These are phyloP conservation scores for Phrynocephalus vlangalii DNA, from an alignment of 2,797 vertebrate species.

Conservation along the genomic window DNA sequence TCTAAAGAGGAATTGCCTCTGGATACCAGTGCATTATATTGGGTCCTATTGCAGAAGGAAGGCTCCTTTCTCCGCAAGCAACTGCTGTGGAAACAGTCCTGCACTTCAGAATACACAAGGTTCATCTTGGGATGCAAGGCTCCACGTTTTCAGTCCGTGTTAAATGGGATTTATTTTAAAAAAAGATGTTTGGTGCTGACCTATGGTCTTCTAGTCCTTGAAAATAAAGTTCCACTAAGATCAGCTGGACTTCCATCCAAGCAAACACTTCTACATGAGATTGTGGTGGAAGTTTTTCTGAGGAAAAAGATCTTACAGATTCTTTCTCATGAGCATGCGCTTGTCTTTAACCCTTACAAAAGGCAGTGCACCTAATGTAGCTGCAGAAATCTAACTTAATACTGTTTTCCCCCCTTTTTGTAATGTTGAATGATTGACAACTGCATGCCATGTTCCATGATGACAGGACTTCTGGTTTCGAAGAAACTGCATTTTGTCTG, in stretches of 20 bases:
- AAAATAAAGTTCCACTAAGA: neutral
- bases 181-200: neutral
- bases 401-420: no score
- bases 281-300: neutral
- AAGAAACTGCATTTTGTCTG: neutral
- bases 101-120: neutral
- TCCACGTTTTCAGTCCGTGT: neutral
- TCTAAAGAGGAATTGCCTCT: neutral
- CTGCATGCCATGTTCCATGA: neutral
- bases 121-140: no score
- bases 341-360: neutral
- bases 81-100: neutral
- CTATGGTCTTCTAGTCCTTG: neutral
- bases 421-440: neutral
- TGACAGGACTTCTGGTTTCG: neutral
- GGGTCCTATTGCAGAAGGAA: neutral
- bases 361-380: neutral
- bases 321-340: neutral
- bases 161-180: neutral
- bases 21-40: neutral
- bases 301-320: neutral
- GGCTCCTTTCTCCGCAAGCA: fast-evolving
- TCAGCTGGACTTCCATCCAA: neutral
- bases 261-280: neutral
- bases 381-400: no score